A percentile compares a stretch with the other conserved stretches of the same genome.
Conservation (phyloP, 2,113 vertebrate genomes). For the Casuarius casuarius region DNA sequence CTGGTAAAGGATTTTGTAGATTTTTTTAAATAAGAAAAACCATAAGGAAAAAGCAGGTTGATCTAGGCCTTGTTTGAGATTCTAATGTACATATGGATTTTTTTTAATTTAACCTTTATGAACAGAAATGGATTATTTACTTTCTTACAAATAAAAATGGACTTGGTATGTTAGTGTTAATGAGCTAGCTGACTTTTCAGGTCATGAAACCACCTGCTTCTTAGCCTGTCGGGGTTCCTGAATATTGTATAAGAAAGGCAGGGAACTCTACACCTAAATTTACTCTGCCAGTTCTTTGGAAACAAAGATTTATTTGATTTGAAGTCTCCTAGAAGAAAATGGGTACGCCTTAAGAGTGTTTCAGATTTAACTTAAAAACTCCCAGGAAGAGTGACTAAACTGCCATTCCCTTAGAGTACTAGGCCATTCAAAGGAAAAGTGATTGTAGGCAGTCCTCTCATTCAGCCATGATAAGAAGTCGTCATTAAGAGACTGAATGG, state of each 20-base stretch:
- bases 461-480: not conserved
- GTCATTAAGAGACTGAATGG: not conserved
- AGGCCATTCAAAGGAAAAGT: not conserved
- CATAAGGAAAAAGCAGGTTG: not conserved
- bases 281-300: not conserved
- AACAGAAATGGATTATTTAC: not conserved
- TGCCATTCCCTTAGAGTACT: not conserved
- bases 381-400: not conserved
- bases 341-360: not conserved
- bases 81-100: not conserved
- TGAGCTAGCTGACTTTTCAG: not conserved
- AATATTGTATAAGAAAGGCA: not conserved
- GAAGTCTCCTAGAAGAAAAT: not conserved
- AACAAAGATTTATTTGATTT: not conserved
- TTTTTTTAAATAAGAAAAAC: not conserved
- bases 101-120: not conserved
- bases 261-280: not conserved
- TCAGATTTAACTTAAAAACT: not conserved
- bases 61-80: not conserved
- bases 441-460: fast-evolving
- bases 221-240: not conserved
- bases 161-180: not conserved
- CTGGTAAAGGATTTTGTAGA: not conserved
- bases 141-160: not conserved
- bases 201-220: not conserved